These are phyloP conservation scores for Dione vanillae DNA, from an alignment of 2,888 invertebrate species.

Conservation along the genomic window DNA sequence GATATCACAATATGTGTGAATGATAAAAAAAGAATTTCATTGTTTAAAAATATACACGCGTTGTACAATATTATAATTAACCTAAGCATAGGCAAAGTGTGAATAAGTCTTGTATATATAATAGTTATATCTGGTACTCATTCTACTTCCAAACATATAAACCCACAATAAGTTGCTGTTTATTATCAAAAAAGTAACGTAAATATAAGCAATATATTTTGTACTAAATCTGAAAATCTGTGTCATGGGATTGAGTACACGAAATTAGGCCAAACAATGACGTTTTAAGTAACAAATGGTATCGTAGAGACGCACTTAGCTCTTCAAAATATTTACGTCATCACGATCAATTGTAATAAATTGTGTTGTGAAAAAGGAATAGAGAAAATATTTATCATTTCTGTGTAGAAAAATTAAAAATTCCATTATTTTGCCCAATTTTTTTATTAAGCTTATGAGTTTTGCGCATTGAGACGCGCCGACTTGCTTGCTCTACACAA, in stretches of 20 bases:
- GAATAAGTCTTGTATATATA: not conserved
- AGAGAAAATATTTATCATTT: not conserved
- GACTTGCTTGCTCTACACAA: slow-evolving; percentile 62
- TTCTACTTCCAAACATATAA: not conserved
- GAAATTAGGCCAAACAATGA: slow-evolving; percentile 48
- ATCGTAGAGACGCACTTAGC: not conserved
- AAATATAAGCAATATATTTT: slow-evolving; percentile 19
- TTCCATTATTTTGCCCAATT: slow-evolving; percentile 38
- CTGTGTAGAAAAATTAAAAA: slow-evolving; percentile 16
- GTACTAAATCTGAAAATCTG: slow-evolving; percentile 41
- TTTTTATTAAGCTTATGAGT: slow-evolving; percentile 56
- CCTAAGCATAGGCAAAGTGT: not conserved
- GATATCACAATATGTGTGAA: not conserved
- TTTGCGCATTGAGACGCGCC: slow-evolving; percentile 81
- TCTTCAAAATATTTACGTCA: not conserved
- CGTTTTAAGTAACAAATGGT: slow-evolving; percentile 34
- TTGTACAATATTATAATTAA: not conserved
- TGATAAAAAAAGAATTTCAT: not conserved
- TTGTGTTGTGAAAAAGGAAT: not conserved
- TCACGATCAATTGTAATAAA: not conserved
- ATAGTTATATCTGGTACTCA: not conserved
- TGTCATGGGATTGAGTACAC: slow-evolving; percentile 47
- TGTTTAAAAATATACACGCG: not conserved
- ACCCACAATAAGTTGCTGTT: not conserved
- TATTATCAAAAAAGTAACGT: not conserved